A percentile compares a stretch with the other conserved stretches of the same genome.
Evolutionary conservation across 2,113 vertebrate species (phyloP).

Genomic region (zebrafish (Danio rerio)): DNA sequence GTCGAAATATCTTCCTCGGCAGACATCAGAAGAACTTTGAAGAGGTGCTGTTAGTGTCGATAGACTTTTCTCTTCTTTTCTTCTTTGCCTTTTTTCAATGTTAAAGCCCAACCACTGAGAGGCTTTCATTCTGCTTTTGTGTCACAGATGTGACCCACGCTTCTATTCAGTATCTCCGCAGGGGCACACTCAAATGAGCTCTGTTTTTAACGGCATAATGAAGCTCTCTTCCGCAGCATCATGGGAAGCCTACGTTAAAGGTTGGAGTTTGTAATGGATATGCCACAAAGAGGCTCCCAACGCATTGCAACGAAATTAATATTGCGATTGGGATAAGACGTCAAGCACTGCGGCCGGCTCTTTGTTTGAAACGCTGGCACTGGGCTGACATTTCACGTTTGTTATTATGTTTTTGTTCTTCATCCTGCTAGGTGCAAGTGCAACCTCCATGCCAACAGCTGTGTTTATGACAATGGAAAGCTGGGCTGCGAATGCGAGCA

Average conservation of each 20-base stretch:
- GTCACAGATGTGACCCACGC: constrained; percentile 70
- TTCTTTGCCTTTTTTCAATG: constrained; percentile 22
- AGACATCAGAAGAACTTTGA: constrained; percentile 61
- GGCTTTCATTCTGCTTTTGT: constrained; percentile 68
- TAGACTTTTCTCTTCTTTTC: constrained; percentile 52
- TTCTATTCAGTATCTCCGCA: constrained; percentile 60
- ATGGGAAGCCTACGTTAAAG: constrained; percentile 38
- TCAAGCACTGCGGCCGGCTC: not conserved
- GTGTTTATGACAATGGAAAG: constrained; percentile 93
- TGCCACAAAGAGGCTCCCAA: not conserved
- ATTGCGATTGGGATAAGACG: constrained; percentile 5
- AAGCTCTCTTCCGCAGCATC: constrained; percentile 55
- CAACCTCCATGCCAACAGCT: constrained; percentile 97
- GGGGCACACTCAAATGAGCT: constrained; percentile 66
- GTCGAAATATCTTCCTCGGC: constrained; percentile 59
- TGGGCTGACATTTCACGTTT: constrained; percentile 3
- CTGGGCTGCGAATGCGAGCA: constrained; percentile 96
- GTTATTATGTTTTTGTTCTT: constrained; percentile 17
- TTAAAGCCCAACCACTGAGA: constrained; percentile 44
- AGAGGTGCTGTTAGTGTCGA: constrained; percentile 58
- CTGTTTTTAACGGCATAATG: constrained; percentile 66
- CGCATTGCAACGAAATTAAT: constrained; percentile 4
- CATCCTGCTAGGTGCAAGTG: constrained; percentile 90
- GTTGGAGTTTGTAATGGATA: constrained; percentile 30
- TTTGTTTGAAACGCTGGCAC: constrained; percentile 4